These are phyloP conservation scores for Python bivittatus DNA, from an alignment of 2,113 vertebrate genomes.

Conservation along the genomic window DNA sequence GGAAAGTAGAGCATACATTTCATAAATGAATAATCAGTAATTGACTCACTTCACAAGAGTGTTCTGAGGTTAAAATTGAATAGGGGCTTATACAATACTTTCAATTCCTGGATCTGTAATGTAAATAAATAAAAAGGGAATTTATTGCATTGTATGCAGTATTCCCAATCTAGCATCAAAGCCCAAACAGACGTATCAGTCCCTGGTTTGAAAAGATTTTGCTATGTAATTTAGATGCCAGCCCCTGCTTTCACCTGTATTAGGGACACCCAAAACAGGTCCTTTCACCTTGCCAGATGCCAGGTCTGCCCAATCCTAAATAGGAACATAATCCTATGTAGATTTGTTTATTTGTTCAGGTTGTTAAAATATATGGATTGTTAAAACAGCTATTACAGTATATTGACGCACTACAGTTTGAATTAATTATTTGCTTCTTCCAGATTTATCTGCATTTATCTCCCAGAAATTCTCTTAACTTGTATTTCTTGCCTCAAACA, in stretches of 20 bases:
- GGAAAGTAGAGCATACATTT: neutral
- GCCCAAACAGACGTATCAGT: neutral
- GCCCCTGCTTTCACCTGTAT: neutral
- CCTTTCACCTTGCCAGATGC: neutral
- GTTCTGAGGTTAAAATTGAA: neutral
- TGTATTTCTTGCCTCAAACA: neutral
- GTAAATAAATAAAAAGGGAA: neutral
- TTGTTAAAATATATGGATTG: neutral
- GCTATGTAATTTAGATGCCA: neutral
- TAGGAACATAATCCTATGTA: neutral
- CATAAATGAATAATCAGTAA: neutral
- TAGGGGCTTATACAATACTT: neutral
- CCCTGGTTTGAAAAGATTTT: neutral
- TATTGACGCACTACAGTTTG: neutral
- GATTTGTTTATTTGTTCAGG: neutral
- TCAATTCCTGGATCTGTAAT: neutral
- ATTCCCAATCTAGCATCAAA: neutral
- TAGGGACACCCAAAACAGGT: neutral
- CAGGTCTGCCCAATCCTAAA: neutral
- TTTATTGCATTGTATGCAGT: neutral
- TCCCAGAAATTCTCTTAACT: neutral
- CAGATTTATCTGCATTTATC: conserved; percentile 4
- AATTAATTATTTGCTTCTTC: neutral
- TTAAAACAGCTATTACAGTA: neutral
- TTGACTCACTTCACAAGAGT: neutral